Base-by-base conservation (phyloP, 2,888 invertebrate genomes). In the Cyclophora albipunctata region DNA sequence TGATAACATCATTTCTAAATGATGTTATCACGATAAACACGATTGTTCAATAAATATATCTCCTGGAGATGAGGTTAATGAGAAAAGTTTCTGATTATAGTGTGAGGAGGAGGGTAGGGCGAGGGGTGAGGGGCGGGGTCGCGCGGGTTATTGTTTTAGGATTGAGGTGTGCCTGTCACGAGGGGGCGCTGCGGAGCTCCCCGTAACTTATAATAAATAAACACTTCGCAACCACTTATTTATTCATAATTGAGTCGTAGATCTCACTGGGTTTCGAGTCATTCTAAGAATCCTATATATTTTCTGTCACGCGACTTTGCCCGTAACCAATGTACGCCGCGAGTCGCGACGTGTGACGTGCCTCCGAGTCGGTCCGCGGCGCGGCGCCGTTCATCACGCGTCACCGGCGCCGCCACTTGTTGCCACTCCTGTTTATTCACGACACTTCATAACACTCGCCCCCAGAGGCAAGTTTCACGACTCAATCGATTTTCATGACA, bases 1-100 rank as follows among this genome's bases (percentile, higher is more conserved):
- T n/a, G n/a, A n/a, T 20, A 20, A 20, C 20, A 20, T 20, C 20
- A 20, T 20, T 20, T 20, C 20, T 20, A 20, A 20, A 20, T 20
- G 20, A 20, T 20, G 20, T 20, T 20, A 20, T 20, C 20, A 20
- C 20, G 20, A 20, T 20, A 20, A 20, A 20, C 20, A 20, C 20
- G 20, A 20, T 20, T 20, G 45, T 48, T 46, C 45, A 48, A 43
- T 43, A 43, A 43, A 50, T 33, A 50, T 45, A 40, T 48, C 40
- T 20, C 2, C 20, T 20, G 20, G 20, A 20, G 20, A 20, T 20
- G 20, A 47, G 47, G 51, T 45, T 54, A 54, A 54, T 47, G 51
- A 51, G 51, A 54, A 54, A 54, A 54, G 49, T 55, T 52, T 45
- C 34, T 7, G 41, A 52, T 50, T 45, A 45, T 52, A 42, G 47